Conservation (phyloP, 1,140 invertebrate species). For the Ceratina japonica region DNA sequence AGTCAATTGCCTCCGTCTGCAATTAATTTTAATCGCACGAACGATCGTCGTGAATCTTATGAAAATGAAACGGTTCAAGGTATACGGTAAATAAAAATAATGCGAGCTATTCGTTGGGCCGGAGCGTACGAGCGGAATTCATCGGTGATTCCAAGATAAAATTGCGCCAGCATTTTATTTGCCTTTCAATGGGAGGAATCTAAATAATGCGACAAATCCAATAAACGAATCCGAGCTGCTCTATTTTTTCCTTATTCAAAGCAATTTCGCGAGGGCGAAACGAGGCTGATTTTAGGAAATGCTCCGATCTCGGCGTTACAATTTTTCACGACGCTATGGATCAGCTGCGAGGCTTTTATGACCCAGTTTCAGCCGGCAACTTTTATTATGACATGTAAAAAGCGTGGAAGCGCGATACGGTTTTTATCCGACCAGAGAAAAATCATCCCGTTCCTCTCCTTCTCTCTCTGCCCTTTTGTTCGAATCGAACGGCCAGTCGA, state of each 20-base stretch:
- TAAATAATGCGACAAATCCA: too few relatives aligned
- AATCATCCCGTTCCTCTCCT: not conserved
- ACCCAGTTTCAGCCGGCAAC: conserved; percentile 38
- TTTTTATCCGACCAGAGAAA: conserved; percentile 5
- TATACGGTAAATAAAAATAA: too few relatives aligned
- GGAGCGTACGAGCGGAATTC: too few relatives aligned
- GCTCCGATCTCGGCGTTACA: not conserved
- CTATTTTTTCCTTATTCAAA: too few relatives aligned
- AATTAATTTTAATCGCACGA: too few relatives aligned
- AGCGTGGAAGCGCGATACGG: conserved; percentile 2
- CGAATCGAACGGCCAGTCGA: not conserved
- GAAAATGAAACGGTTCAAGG: too few relatives aligned
- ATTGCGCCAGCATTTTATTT: too few relatives aligned
- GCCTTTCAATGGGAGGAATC: too few relatives aligned
- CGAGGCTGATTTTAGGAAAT: not conserved
- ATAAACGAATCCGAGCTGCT: too few relatives aligned
- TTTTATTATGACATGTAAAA: conserved; percentile 42
- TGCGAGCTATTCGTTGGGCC: too few relatives aligned
- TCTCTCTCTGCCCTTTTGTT: not conserved
- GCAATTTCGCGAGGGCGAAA: conserved; percentile 1
- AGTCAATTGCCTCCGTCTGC: not conserved
- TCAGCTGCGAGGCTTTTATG: conserved; percentile 41
- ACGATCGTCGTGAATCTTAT: too few relatives aligned
- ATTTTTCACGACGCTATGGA: conserved; percentile 23
- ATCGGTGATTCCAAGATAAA: too few relatives aligned